Percentiles rank a stretch among this genome's conserved stretches.
phyloP scores from a whole-genome alignment of 2,888 invertebrate species.

The Epicampocera succincta region DNA sequence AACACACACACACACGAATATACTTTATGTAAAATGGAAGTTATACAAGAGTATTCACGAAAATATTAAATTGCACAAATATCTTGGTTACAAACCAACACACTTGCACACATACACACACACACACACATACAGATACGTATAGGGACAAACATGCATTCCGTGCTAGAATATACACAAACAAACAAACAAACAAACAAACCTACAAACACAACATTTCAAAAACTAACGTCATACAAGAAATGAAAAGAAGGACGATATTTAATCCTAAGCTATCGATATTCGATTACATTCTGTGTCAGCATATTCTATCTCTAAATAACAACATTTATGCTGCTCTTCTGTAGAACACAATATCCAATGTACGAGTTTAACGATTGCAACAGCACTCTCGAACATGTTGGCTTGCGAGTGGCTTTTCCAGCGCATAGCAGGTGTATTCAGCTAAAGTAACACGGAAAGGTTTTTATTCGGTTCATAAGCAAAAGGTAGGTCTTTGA shows the following conservation, averaged over 20 bases:
- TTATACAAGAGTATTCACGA: conserved; percentile 53
- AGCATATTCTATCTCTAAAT: conserved; percentile 47
- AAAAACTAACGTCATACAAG: conserved; percentile 73
- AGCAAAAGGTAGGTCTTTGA: no score
- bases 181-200: conserved; percentile 9
- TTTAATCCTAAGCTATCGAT: conserved; percentile 81
- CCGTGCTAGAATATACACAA: conserved; percentile 4
- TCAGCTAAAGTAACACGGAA: neutral
- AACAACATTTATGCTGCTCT: conserved; percentile 41
- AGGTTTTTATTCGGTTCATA: no score
- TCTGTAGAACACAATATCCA: conserved; percentile 35
- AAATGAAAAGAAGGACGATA: conserved; percentile 77
- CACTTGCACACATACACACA: conserved; percentile 24
- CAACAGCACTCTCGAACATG: conserved; percentile 8
- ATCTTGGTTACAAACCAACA: conserved; percentile 38
- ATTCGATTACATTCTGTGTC: conserved; percentile 80
- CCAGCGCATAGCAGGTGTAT: neutral
- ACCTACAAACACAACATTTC: conserved; percentile 39
- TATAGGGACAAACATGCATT: conserved; percentile 4
- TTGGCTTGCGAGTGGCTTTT: neutral
- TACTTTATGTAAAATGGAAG: conserved; percentile 29
- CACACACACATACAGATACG: neutral
- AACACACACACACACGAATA: neutral
- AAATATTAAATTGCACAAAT: conserved; percentile 68
- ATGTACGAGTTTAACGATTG: conserved; percentile 20